phyloP scores from a whole-genome alignment of 2,888 invertebrate species.

The Amiota communis region DNA sequence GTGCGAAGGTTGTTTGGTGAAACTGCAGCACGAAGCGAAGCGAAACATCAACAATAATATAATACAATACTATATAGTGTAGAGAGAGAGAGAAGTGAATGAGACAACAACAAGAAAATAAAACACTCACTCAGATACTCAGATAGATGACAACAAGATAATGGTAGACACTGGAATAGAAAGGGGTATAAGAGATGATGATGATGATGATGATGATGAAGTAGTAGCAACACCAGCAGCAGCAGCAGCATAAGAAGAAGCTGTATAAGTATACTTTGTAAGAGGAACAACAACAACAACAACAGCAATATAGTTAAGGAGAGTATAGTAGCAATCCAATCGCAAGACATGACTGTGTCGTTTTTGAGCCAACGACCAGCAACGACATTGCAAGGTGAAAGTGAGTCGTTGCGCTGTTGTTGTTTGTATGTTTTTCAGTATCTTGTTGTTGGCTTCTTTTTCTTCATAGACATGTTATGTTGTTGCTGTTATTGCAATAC shows the following conservation, averaged over 20 bases:
- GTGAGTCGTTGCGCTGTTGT: slow-evolving; percentile 63
- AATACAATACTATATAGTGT: slow-evolving; percentile 30
- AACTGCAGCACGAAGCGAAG: slow-evolving; percentile 51
- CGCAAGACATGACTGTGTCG: slow-evolving; percentile 44
- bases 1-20: slow-evolving; percentile 72
- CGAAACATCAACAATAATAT: slow-evolving; percentile 4
- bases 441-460: slow-evolving; percentile 33
- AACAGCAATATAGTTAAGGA: slow-evolving; percentile 41
- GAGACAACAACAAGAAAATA: neutral
- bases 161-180: slow-evolving; percentile 19
- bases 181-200: neutral
- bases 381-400: slow-evolving; percentile 74
- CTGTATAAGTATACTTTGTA: slow-evolving; percentile 14
- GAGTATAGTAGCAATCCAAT: slow-evolving; percentile 28
- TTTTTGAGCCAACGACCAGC: slow-evolving; percentile 72
- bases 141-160: neutral
- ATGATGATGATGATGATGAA: slow-evolving; percentile 1
- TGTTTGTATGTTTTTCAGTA: slow-evolving; percentile 34
- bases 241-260: neutral
- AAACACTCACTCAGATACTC: slow-evolving; percentile 13
- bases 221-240: neutral
- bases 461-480: slow-evolving; percentile 17
- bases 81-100: neutral
- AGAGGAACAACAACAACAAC: slow-evolving; percentile 41
- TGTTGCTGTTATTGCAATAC: slow-evolving; percentile 27